A percentile compares a stretch with the other conserved stretches of the same genome.
Conservation (phyloP, 2,113 vertebrate genomes). For the Athene noctua region DNA sequence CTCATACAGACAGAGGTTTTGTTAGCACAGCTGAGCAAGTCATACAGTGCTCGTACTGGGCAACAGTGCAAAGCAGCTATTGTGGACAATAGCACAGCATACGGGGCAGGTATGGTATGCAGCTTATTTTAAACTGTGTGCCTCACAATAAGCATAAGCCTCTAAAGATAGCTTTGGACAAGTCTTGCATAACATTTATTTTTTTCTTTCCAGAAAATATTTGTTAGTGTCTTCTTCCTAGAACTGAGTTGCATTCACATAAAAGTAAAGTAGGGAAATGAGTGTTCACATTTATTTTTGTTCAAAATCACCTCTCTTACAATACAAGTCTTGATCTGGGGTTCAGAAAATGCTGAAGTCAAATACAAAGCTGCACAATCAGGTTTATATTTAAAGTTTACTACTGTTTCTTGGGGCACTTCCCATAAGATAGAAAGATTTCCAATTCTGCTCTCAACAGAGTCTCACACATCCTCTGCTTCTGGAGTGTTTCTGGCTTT, state of each 20-base stretch:
- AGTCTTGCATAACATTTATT: not conserved
- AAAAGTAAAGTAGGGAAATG: not conserved
- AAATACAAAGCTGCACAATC: not conserved
- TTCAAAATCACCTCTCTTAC: not conserved
- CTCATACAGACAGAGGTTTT: not conserved
- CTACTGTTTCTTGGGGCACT: not conserved
- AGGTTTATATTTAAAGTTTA: not conserved
- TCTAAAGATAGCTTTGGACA: not conserved
- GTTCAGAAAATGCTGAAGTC: not conserved
- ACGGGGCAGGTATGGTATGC: accelerated
- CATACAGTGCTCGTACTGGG: accelerated
- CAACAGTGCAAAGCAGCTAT: not conserved
- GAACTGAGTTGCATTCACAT: not conserved
- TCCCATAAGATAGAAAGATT: not conserved
- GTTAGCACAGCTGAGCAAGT: not conserved
- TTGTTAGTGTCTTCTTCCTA: not conserved
- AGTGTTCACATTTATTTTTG: not conserved
- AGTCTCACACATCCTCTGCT: not conserved
- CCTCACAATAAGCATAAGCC: not conserved
- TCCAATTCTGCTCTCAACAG: not conserved
- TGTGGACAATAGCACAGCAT: not conserved
- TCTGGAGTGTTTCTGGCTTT: not conserved
- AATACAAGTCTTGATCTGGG: not conserved
- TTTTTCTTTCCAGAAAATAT: not conserved
- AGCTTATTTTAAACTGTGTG: not conserved